A percentile compares a stretch with the other conserved stretches of the same genome.
phyloP scores from a whole-genome alignment of 2,888 invertebrate species.

The Brachyopa scutellaris region DNA sequence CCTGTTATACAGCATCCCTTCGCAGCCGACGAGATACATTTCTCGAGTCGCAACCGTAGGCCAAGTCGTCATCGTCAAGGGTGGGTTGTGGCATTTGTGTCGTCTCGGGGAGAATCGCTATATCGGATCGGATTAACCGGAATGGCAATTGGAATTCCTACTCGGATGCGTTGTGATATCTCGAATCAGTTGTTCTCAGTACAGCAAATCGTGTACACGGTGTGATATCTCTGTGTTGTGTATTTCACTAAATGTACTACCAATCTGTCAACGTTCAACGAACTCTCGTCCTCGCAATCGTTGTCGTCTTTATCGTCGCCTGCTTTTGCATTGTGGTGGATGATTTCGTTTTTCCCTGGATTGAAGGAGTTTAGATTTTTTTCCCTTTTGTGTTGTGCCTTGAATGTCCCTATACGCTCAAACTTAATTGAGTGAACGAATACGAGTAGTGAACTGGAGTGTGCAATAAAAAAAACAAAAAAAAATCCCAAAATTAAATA shows the following conservation, averaged over 20 bases:
- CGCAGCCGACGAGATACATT: not conserved
- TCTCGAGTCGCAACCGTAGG: not conserved
- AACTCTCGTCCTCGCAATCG: conserved; percentile 54
- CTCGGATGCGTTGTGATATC: conserved; percentile 62
- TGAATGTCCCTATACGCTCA: not conserved
- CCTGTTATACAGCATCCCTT: conserved; percentile 51
- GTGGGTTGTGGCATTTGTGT: conserved; percentile 69
- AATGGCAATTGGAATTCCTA: conserved; percentile 72
- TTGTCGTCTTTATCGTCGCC: conserved; percentile 13
- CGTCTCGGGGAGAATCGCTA: conserved; percentile 56
- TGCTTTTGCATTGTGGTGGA: conserved; percentile 46
- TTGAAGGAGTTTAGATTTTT: conserved; percentile 19
- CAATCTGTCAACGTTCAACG: conserved; percentile 64
- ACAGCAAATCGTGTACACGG: conserved; percentile 72
- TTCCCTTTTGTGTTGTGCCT: conserved; percentile 11
- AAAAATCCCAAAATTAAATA: not conserved
- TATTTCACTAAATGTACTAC: conserved; percentile 30
- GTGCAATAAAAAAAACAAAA: conserved; percentile 40
- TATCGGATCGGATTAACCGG: conserved; percentile 63
- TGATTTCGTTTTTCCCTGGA: conserved; percentile 38
- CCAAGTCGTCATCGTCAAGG: conserved; percentile 52
- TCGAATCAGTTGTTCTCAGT: conserved; percentile 70
- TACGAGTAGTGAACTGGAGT: conserved; percentile 49
- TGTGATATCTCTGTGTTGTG: conserved; percentile 55
- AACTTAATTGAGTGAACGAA: conserved; percentile 37